Evolutionary conservation across 1,140 invertebrate genomes (phyloP).

Genomic region (Bombyx mori): DNA sequence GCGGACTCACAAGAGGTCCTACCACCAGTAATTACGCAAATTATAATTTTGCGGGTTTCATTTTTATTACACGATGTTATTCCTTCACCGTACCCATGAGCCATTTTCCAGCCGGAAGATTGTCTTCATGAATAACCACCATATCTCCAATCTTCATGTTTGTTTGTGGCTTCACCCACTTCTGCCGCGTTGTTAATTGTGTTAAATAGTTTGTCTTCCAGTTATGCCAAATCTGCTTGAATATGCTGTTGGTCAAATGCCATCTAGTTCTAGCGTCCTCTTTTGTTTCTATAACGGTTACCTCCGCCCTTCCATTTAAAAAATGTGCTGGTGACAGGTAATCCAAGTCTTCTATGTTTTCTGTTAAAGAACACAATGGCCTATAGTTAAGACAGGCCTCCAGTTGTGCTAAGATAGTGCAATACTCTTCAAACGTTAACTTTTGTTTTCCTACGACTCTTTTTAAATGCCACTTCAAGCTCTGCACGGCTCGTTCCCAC

Average conservation of each 20-base stretch:
- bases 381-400: neutral
- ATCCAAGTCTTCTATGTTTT: neutral
- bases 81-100: conserved; percentile 6
- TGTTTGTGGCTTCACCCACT: no score
- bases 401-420: neutral
- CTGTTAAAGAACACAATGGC: neutral
- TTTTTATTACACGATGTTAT: neutral
- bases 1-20: no score
- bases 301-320: no score
- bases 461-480: conserved; percentile 1
- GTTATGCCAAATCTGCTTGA: no score
- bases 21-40: no score
- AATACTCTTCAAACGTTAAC: neutral
- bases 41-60: no score
- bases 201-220: no score
- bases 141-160: neutral
- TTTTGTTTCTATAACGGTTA: no score
- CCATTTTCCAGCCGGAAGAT: conserved; percentile 8
- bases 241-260: no score
- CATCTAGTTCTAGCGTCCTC: no score
- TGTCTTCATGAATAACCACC: conserved; percentile 6
- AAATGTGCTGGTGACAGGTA: neutral
- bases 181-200: no score
- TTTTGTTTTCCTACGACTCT: neutral
- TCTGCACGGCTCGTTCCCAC: neutral